Evolutionary conservation across 2,888 invertebrate genomes (phyloP).

Genomic region (Aphidoletes aphidimyza): DNA sequence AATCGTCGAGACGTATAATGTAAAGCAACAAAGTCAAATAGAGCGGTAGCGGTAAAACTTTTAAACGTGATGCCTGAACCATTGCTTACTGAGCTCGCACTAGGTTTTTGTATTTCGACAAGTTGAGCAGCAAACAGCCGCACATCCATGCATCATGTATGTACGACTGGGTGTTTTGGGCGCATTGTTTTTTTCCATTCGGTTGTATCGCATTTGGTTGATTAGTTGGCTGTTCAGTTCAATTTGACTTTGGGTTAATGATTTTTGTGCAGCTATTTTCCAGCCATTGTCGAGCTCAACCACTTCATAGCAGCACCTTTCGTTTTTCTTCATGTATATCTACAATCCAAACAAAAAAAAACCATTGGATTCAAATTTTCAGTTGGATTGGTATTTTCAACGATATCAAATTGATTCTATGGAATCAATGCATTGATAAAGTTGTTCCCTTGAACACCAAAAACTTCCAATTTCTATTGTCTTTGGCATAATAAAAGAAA

Average conservation of each 20-base stretch:
- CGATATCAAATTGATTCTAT: conserved; percentile 8
- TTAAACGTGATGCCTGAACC: conserved; percentile 37
- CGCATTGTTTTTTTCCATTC: not conserved
- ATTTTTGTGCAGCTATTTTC: not conserved
- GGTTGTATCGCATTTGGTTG: not conserved
- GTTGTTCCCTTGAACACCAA: not conserved
- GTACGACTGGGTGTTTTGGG: not conserved
- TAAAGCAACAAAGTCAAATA: too few relatives aligned
- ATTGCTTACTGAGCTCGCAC: not conserved
- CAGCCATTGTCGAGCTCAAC: not conserved
- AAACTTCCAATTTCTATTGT: not conserved
- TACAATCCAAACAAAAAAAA: not conserved
- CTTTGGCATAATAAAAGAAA: conserved; percentile 15
- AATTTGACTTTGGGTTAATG: conserved; percentile 20
- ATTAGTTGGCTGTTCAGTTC: conserved; percentile 1
- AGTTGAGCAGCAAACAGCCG: not conserved
- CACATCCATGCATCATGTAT: not conserved
- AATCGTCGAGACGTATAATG: conserved; percentile 43
- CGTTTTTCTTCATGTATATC: not conserved
- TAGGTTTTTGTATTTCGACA: not conserved
- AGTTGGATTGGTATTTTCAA: not conserved
- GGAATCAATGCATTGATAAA: not conserved
- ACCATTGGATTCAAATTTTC: conserved; percentile 11
- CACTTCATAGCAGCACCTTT: not conserved
- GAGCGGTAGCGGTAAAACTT: conserved; percentile 53